Evolutionary conservation across 1,140 invertebrate genomes (phyloP).

Genomic region (Euglossa dilemma): DNA sequence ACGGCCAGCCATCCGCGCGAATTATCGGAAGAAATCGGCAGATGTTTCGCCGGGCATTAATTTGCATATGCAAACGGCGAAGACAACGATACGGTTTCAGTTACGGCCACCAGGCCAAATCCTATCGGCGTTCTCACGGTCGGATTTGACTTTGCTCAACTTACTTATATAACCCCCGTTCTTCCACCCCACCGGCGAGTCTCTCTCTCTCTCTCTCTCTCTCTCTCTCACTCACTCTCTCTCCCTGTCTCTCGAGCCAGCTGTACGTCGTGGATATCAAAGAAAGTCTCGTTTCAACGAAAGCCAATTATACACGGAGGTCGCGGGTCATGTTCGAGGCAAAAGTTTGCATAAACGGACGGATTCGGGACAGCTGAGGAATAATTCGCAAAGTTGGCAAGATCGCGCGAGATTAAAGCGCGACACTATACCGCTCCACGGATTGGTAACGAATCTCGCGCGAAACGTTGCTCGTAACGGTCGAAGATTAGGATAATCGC

Average conservation of each 20-base stretch:
- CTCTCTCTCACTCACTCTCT: not conserved
- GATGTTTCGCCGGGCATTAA: not conserved
- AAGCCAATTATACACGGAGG: conserved; percentile 24
- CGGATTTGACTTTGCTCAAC: conserved; percentile 35
- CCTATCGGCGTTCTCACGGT: conserved; percentile 26
- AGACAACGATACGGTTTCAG: conserved; percentile 18
- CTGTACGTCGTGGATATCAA: conserved; percentile 22
- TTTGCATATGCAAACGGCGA: conserved; percentile 26
- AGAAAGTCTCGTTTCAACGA: conserved; percentile 30
- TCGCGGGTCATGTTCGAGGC: not conserved
- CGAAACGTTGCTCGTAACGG: too few relatives aligned
- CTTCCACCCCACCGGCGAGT: not conserved
- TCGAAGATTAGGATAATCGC: too few relatives aligned
- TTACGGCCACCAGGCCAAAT: conserved; percentile 13
- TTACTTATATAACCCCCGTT: not conserved
- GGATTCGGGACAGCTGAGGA: conserved; percentile 15
- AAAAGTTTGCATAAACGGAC: conserved; percentile 23
- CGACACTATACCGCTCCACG: not conserved
- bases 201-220: not conserved
- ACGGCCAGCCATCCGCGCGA: not conserved
- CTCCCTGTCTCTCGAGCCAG: not conserved
- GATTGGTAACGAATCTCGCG: conserved; percentile 8
- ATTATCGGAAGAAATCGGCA: conserved; percentile 32
- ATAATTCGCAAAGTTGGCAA: conserved; percentile 8
- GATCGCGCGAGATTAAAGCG: not conserved